A percentile compares a stretch with the other conserved stretches of the same genome.
Evolutionary conservation across 1,140 invertebrate species (phyloP).

Genomic region (Bombus breviceps): DNA sequence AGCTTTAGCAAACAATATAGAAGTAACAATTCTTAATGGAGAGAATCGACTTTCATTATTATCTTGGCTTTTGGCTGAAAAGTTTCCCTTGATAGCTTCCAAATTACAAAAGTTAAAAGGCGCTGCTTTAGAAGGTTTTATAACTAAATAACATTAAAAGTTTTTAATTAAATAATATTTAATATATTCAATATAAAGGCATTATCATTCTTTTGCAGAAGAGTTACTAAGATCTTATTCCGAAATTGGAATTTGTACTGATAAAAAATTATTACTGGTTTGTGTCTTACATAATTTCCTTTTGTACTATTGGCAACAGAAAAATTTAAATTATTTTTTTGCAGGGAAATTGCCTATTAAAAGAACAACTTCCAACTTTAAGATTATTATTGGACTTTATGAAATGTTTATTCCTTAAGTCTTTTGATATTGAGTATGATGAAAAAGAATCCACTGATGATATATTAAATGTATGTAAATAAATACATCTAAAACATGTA

Average conservation of each 20-base stretch:
- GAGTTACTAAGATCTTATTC: conserved; percentile 52
- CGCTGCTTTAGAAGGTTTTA: conserved; percentile 55
- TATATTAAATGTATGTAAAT: conserved; percentile 41
- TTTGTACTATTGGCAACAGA: neutral
- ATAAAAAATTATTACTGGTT: conserved; percentile 59
- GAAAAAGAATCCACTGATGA: conserved; percentile 17
- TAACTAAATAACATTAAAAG: neutral
- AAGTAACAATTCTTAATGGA: conserved; percentile 53
- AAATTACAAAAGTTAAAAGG: conserved; percentile 53
- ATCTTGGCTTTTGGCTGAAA: conserved; percentile 60
- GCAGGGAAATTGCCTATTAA: conserved; percentile 58
- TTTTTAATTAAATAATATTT: neutral
- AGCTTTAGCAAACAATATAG: conserved; percentile 36
- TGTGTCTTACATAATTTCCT: neutral
- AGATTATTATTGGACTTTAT: conserved; percentile 59
- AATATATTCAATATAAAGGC: neutral
- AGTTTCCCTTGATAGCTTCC: neutral
- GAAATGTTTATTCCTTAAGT: conserved; percentile 43
- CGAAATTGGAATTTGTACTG: conserved; percentile 58
- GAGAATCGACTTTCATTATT: conserved; percentile 61
- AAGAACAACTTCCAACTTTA: conserved; percentile 53
- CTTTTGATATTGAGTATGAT: neutral
- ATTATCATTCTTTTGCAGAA: conserved; percentile 37
- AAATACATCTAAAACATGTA: neutral
- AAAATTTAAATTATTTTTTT: conserved; percentile 12